Base-by-base conservation (phyloP, 2,797 vertebrate genomes). In the Parauchenoglanis punctatus region DNA sequence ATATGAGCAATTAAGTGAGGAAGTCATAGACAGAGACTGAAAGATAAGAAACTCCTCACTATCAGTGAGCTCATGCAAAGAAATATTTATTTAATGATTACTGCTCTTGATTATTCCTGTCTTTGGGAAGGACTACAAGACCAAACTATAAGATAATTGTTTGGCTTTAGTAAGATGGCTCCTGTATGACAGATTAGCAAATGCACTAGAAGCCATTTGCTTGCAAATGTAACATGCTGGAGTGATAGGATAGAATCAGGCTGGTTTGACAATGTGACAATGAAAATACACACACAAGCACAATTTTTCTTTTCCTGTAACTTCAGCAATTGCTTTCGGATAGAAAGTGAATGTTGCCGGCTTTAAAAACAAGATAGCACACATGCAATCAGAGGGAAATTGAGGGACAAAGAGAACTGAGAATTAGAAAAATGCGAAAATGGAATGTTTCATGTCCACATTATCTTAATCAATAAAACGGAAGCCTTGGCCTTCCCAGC, bases 391-490 rank as follows among this genome's bases (percentile, higher is more conserved):
- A 86, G 31, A 84, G 28, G n/a, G 83, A 81, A 87, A 31, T 54
- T 20, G 40, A 89, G 75, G 44, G 49, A 84, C 49, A 85, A 90
- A 88, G 28, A 89, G 88, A 85, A 84, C 85, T 49, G 63, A 86
- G 58, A 78, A 86, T 52, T 7, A 52, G 15, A 1, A 67, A 88
- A 61, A 67, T 31, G 20, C 73, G 84, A 20, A 87, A 91, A 91
- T 89, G 84, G 70, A 75, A 68, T 87, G 87, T 90, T 90, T 93
- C 73, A 91, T 80, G 87, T 90, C 40, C 70, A 88, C 88, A 88
- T 92, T 81, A 88, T 91, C 88, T 87, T 89, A 72, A 89, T 90
- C 73, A 92, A 89, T 90, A 89, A 58, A 90, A 85, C 40, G 20
- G 12, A 81, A 84, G 73, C 84, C 40, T 44, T 70, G 86, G 73